Percentiles rank a stretch among this genome's conserved stretches.
These are phyloP conservation scores for Notothenia coriiceps DNA, from an alignment of 2,113 vertebrate genomes.

Conservation along the genomic window DNA sequence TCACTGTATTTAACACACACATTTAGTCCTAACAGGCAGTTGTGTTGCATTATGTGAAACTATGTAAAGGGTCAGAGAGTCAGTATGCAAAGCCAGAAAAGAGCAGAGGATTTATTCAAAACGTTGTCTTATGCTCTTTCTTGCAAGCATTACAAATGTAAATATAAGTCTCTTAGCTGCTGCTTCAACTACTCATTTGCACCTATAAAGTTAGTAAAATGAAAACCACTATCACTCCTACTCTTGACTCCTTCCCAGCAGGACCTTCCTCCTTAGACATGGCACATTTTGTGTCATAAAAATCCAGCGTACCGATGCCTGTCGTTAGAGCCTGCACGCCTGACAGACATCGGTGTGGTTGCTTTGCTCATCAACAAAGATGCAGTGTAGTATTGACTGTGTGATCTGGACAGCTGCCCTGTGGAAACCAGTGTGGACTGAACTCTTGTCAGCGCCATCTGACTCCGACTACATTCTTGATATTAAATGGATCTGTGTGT, in stretches of 20 bases:
- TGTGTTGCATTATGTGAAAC: neutral
- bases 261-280: neutral
- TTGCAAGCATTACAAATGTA: neutral
- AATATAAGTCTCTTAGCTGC: neutral
- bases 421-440: slow-evolving; percentile 20
- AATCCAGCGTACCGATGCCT: neutral
- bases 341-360: slow-evolving; percentile 27
- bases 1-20: neutral
- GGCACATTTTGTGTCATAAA: slow-evolving; percentile 12
- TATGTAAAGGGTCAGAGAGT: neutral
- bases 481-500: slow-evolving; percentile 14
- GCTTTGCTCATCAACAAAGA: slow-evolving; percentile 44
- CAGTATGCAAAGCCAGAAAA: neutral
- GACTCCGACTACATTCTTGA: slow-evolving; percentile 29
- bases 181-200: neutral
- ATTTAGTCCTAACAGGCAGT: neutral
- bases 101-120: neutral
- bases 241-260: neutral
- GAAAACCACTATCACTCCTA: neutral
- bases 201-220: neutral
- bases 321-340: slow-evolving; percentile 13
- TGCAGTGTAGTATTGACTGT: slow-evolving; percentile 37
- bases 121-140: neutral
- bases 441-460: slow-evolving; percentile 3
- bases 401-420: slow-evolving; percentile 39